Percentiles rank a stretch among this genome's conserved stretches.
These are phyloP conservation scores for Esox lucius DNA, from an alignment of 2,797 vertebrate genomes.

Conservation along the genomic window DNA sequence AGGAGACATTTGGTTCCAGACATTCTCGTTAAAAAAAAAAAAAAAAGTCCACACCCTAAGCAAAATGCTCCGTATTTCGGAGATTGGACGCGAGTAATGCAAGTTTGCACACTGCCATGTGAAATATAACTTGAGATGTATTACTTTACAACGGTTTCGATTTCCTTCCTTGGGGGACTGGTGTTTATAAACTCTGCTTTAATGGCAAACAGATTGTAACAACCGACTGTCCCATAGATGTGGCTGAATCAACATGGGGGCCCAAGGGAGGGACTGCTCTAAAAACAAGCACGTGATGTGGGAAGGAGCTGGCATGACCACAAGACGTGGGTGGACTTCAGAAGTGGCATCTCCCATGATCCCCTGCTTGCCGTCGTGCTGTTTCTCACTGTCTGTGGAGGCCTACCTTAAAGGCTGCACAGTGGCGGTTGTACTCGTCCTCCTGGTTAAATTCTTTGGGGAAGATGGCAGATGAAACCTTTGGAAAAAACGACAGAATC, in stretches of 20 bases:
- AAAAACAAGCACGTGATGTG: not conserved
- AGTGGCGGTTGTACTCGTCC: conserved; percentile 85
- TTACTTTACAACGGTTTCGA: not conserved
- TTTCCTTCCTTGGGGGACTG: not conserved
- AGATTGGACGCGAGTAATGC: too few relatives aligned
- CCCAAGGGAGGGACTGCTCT: not conserved
- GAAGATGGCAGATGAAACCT: conserved; percentile 85
- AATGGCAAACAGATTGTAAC: not conserved
- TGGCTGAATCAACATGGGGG: not conserved
- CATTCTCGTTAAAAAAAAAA: not conserved
- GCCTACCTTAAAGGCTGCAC: conserved; percentile 88
- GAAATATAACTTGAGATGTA: not conserved
- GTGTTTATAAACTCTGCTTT: not conserved
- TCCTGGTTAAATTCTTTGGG: conserved; percentile 80
- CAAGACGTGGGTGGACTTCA: conserved; percentile 5
- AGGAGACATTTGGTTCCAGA: not conserved
- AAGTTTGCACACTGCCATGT: not conserved
- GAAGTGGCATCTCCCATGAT: not conserved
- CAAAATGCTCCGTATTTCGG: too few relatives aligned
- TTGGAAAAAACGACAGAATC: conserved; percentile 28
- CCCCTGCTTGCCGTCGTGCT: conserved; percentile 14
- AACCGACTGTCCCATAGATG: not conserved
- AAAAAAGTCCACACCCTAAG: too few relatives aligned
- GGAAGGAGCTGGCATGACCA: conserved; percentile 5
- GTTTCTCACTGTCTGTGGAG: not conserved